Evolutionary conservation across 1,140 invertebrate species (phyloP).

Genomic region (Drosophila kohkoa): DNA sequence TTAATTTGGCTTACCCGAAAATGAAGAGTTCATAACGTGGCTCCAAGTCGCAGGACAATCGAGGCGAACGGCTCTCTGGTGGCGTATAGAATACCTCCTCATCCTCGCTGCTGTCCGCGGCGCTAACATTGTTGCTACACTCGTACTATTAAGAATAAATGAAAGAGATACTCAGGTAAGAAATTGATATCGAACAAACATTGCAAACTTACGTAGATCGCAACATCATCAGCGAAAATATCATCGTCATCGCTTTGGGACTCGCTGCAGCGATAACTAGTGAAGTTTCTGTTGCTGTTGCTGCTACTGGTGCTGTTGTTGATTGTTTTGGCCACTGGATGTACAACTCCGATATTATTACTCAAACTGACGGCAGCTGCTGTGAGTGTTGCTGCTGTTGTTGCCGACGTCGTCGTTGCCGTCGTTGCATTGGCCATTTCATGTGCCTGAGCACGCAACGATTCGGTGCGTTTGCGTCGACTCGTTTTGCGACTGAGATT

Average conservation of each 20-base stretch:
- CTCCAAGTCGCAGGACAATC: constrained; percentile 36
- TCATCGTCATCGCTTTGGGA: constrained; percentile 41
- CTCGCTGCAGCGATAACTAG: not conserved
- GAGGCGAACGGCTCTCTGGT: constrained; percentile 84
- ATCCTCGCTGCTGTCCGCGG: constrained; percentile 70
- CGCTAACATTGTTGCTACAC: constrained; percentile 37
- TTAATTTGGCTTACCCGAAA: constrained; percentile 59
- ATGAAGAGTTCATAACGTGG: constrained; percentile 67
- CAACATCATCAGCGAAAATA: constrained; percentile 40
- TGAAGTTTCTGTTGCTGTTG: not conserved
- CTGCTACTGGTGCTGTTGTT: not conserved
- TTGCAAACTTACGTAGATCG: constrained; percentile 54
- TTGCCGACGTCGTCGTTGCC: too few species aligned
- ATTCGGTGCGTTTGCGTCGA: constrained; percentile 76
- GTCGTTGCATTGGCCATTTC: constrained; percentile 4
- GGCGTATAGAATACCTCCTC: constrained; percentile 85
- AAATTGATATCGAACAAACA: not conserved
- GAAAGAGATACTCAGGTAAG: not conserved
- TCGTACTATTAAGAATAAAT: constrained; percentile 14
- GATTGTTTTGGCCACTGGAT: constrained; percentile 1
- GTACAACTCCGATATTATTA: not conserved
- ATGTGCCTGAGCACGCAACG: constrained; percentile 41
- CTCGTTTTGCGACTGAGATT: constrained; percentile 81
- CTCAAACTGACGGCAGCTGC: not conserved
- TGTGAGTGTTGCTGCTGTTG: not conserved